Evolutionary conservation across 2,888 invertebrate genomes (phyloP), one percentile per base, ranked within the genome.

Genomic region (Selenia dentaria): DNA sequence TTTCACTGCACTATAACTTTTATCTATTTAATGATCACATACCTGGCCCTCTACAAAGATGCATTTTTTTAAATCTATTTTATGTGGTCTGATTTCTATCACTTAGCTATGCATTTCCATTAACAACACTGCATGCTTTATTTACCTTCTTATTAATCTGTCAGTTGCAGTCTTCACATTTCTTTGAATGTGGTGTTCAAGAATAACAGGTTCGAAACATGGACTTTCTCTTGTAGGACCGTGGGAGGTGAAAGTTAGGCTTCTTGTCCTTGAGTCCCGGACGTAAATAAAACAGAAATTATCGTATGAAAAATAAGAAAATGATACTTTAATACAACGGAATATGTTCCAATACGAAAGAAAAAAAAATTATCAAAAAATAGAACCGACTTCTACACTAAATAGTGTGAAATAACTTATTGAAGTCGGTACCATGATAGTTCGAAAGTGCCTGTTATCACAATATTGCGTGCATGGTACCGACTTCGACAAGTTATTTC

Each of bases 181-280:
- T 39, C 27, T 27, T 39, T 51, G 55, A 77, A 73, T 70, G 68
- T 57, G 73, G 68, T 67, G 62, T 68, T 64, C 67, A 75, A 59
- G 60, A 73, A 74, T 76, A 70, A 67, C 56, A 67, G 62, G 66
- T 57, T 55, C 62, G 62, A 63, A 65, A 53, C 59, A 51, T 57
- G 75, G 80, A 86, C 86, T 86, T 87, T 80, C 80, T 79, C 69
- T 64, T 54, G 36, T 67, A 64, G 68, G 70, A 72, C 67, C 64
- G 79, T 76, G 76, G 72, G 78, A 74, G 83, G 87, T 84, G 88
- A 87, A 87, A 87, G 88, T 81, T 67, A 54, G 68, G 52, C 63
- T 51, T 44, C 62, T 66, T 79, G 83, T 79, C 84, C 84, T 84
- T 84, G 84, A 75, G 66, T 57, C 67, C 67, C 73, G 67, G 64